Conservation (phyloP, 1,140 invertebrate genomes). For the Ctenoplectra terminalis region DNA sequence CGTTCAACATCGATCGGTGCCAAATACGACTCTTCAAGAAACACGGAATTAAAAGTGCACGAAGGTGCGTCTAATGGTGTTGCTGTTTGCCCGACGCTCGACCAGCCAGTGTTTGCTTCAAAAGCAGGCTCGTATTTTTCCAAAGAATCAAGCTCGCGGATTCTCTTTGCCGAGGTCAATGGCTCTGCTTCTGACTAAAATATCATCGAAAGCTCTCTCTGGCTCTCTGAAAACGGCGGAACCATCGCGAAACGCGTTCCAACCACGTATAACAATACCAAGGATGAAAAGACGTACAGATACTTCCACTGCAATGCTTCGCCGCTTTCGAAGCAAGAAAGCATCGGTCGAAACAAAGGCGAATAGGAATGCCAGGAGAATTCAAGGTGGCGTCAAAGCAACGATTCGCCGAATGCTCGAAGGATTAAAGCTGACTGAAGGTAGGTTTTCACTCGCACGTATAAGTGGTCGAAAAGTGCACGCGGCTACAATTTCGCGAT, state of each 20-base stretch:
- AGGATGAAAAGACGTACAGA: neutral
- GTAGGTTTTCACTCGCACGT: neutral
- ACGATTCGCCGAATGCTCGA: neutral
- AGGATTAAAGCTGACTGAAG: neutral
- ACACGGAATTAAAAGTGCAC: conserved; percentile 6
- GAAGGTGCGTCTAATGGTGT: conserved; percentile 15
- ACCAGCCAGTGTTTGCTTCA: conserved; percentile 4
- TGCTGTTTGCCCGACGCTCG: conserved; percentile 1
- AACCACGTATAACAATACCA: neutral
- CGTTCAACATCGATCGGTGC: neutral
- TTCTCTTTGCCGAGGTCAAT: neutral
- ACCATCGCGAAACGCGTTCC: neutral
- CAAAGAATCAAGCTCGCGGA: neutral
- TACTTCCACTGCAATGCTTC: neutral
- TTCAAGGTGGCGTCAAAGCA: neutral
- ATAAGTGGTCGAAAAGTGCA: conserved; percentile 11
- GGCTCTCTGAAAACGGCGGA: too few relatives aligned
- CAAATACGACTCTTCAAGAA: neutral
- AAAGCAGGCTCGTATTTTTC: conserved; percentile 29
- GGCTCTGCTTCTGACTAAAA: conserved; percentile 17
- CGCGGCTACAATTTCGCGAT: conserved; percentile 35
- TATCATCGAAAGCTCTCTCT: conserved; percentile 19
- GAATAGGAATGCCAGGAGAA: neutral
- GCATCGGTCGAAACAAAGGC: neutral
- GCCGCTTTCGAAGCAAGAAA: neutral